A percentile compares a stretch with the other conserved stretches of the same genome.
These are phyloP conservation scores for Sesamia inferens DNA, from an alignment of 2,888 invertebrate species.

Conservation along the genomic window DNA sequence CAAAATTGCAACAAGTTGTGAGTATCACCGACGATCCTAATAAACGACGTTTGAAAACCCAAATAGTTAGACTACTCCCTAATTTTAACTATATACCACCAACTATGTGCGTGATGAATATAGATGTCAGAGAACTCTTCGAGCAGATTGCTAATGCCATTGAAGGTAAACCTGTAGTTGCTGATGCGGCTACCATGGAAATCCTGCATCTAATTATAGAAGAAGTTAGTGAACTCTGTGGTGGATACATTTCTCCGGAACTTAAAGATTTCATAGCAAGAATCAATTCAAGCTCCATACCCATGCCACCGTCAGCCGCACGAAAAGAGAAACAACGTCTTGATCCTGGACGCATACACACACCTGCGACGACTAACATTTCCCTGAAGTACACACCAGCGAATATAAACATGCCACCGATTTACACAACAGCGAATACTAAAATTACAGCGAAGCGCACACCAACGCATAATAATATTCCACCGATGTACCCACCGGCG, in stretches of 20 bases:
- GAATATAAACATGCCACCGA: background rate
- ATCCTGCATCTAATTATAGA: background rate
- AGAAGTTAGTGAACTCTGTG: background rate
- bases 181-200: conserved; percentile 3
- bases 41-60: background rate
- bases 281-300: conserved; percentile 1
- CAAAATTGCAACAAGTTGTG: background rate
- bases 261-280: conserved; percentile 5
- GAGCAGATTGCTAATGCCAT: conserved; percentile 23
- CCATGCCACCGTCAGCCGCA: conserved; percentile 15
- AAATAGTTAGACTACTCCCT: background rate
- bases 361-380: background rate
- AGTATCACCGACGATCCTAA: background rate
- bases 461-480: too few relatives aligned
- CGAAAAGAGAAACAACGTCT: background rate
- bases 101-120: background rate
- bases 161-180: conserved; percentile 25
- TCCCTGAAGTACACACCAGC: background rate
- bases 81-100: conserved; percentile 4
- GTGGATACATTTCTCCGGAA: conserved; percentile 1
- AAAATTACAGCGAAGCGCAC: background rate
- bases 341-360: background rate
- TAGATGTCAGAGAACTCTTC: conserved; percentile 10
- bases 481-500: too few relatives aligned
- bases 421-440: background rate